phyloP scores from a whole-genome alignment of 2,113 vertebrate genomes.

The Burhinus oedicnemus region DNA sequence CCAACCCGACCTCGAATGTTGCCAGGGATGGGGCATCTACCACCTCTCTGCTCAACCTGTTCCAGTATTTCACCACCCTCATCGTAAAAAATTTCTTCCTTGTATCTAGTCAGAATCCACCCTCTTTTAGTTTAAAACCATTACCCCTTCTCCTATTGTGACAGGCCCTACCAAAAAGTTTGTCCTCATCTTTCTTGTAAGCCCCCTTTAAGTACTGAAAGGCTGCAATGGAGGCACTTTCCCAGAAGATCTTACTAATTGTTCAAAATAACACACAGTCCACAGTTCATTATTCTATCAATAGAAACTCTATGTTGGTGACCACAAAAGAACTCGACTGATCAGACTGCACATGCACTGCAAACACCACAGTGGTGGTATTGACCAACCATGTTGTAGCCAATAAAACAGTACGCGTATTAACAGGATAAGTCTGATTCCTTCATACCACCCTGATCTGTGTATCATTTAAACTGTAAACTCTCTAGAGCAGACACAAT shows the following conservation, averaged over 20 bases:
- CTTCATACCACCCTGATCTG: background rate
- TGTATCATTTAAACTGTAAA: background rate
- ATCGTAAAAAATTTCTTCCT: fast-evolving
- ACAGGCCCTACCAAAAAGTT: background rate
- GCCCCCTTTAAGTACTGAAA: background rate
- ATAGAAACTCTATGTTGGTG: background rate
- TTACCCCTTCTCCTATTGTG: background rate
- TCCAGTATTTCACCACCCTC: background rate
- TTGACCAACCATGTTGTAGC: background rate
- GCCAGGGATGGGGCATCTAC: background rate
- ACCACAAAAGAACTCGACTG: background rate
- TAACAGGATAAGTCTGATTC: background rate
- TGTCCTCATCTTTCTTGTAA: background rate
- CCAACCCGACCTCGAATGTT: background rate
- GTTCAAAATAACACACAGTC: background rate
- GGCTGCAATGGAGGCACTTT: background rate
- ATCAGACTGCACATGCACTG: background rate
- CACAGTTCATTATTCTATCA: background rate
- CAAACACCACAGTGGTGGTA: background rate
- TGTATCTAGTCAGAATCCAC: background rate
- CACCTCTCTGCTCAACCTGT: background rate
- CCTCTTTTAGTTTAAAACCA: background rate
- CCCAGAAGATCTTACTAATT: background rate
- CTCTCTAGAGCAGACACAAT: background rate
- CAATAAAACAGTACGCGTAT: background rate